Base-by-base conservation (phyloP, 2,888 invertebrate genomes). In the Hedychridium roseum region DNA sequence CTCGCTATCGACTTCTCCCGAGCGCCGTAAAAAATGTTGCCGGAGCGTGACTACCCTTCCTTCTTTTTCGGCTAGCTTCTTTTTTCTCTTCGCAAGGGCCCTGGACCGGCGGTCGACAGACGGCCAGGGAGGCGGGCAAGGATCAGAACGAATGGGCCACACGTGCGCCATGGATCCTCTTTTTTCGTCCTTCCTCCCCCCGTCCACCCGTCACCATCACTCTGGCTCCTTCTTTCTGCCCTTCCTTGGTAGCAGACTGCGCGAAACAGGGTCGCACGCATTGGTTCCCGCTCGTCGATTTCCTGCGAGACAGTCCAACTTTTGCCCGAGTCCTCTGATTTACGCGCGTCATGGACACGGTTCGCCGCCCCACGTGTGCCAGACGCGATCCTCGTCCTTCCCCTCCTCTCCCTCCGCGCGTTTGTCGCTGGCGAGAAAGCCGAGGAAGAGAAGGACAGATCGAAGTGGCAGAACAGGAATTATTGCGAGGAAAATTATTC, bases 81-180 rank as follows among this genome's bases (percentile, higher is more conserved):
- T 39, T 49, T 31, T 40, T 43, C 43, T 43, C 18, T 18, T 26
- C 30, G 18, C 31, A 35, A 20, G 40, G 46, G 18, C 34, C 18
- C 48, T 30, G 28, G 14, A 14, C 44, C 51, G 43, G 48, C 14
- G 21, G 15, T 15, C 12, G 31, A 36, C 26, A 15, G 30, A 11
- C 27, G 38, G 30, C 47, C 27, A 36, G 42, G 38, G 32, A 40
- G 38, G 51, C 51, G 16, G 26, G 39, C 38, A 50, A 6, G 26
- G 6, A 56, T 62, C 51, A 49, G 60, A 69, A 70, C 68, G 68
- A 70, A 70, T 70, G 69, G 66, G 65, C 55, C 70, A 71, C 73
- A 74, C 73, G 73, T 73, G 71, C 64, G 66, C 68, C 52, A 50
- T 59, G 48, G 58, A 52, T 59, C 60, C 44, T 63, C 57, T 47